Evolutionary conservation across 1,140 invertebrate genomes (phyloP), one percentile per base, ranked within the genome.

Genomic region (Rhynchophorus ferrugineus): DNA sequence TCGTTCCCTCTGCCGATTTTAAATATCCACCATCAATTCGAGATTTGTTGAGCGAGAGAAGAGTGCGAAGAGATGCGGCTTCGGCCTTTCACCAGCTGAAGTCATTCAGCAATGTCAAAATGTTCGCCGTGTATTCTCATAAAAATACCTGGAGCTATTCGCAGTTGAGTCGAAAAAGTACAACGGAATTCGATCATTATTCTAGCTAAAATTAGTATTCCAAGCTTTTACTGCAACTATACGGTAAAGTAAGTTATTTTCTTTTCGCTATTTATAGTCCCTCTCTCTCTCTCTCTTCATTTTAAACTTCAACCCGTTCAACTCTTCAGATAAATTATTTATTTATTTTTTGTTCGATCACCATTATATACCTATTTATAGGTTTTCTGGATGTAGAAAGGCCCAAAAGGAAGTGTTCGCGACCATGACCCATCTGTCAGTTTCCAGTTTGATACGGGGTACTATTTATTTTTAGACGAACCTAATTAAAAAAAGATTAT

Each of bases 1-100:
- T n/a, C n/a, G 52, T 49, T 41, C 17, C 37, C 2, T 7, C 16
- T 20, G 9, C 34, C n/a, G 45, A 39, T 46, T 34, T 48, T 42
- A n/a, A 8, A 6, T 35, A 6, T n/a, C n/a, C n/a, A n/a, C n/a
- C n/a, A n/a, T n/a, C n/a, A n/a, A n/a, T n/a, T n/a, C n/a, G n/a
- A n/a, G n/a, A 11, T 36, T 37, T 51, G 35, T 44, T 42, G 13
- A 38, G 5, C 18, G 37, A 11, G 24, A 6, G 24, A 29, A 11
- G 24, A 11, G 11, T 29, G 24, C 11, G 24, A 5, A 29, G n/a
- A n/a, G n/a, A n/a, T n/a, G n/a, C n/a, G 5, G 24, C 24, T 29
- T 29, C 24, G 24, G 24, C 5, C 5, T 29, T 11, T 29, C 24
- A 11, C 24, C 24, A 11, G 24, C 11, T 13, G 3, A 6, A 19